Evolutionary conservation across 2,113 vertebrate genomes (phyloP).

Genomic region (Plotosus lineatus): DNA sequence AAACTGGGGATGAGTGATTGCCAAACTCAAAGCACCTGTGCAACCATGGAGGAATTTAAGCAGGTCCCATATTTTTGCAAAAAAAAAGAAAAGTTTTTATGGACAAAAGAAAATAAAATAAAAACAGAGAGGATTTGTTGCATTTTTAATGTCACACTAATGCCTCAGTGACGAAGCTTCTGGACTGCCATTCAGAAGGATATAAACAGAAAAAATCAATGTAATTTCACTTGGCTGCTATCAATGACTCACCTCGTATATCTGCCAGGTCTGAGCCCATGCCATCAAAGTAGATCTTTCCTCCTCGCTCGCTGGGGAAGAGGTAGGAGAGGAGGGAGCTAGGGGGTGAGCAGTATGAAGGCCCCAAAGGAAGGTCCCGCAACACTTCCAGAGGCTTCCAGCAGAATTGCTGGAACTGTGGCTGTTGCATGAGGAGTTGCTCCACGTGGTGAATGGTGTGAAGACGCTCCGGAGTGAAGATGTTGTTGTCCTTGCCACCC

Average conservation of each 20-base stretch:
- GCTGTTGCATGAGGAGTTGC: slow-evolving; percentile 90
- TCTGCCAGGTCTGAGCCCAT: slow-evolving; percentile 95
- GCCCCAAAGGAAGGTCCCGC: slow-evolving; percentile 88
- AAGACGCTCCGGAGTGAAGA: slow-evolving; percentile 92
- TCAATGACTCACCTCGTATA: slow-evolving; percentile 80
- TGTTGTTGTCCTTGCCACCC: slow-evolving; percentile 85
- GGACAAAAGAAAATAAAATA: not conserved
- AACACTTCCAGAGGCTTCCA: slow-evolving; percentile 94
- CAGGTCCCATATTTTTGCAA: not conserved
- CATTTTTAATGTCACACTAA: not conserved
- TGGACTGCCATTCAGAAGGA: not conserved
- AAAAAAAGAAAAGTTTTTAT: no score
- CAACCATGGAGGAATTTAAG: not conserved
- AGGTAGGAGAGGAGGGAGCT: slow-evolving; percentile 95
- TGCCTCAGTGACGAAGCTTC: not conserved
- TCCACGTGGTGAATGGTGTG: slow-evolving; percentile 89
- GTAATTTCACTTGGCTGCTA: not conserved
- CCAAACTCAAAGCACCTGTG: slow-evolving; percentile 88
- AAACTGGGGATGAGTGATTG: slow-evolving; percentile 96
- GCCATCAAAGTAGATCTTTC: slow-evolving; percentile 95
- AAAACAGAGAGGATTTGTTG: not conserved
- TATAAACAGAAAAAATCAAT: not conserved
- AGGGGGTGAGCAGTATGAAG: slow-evolving; percentile 89
- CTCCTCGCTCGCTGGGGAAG: slow-evolving; percentile 91
- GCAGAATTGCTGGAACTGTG: slow-evolving; percentile 92